Base-by-base conservation (phyloP, 2,797 vertebrate genomes). In the Manis crassicaudata region DNA sequence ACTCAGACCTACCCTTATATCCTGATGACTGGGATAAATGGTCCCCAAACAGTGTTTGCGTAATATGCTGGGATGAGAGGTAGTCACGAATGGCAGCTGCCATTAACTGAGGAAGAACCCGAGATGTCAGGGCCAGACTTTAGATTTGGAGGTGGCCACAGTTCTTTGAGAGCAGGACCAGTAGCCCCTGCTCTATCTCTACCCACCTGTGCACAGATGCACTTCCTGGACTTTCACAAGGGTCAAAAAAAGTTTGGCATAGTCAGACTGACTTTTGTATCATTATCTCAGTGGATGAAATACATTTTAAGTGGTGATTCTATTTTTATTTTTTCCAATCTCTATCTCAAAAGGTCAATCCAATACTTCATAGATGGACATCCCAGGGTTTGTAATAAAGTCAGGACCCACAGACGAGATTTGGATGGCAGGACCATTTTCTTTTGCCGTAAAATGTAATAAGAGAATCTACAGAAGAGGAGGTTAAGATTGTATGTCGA, bases 321-420 rank as follows among this genome's bases (percentile, higher is more conserved):
- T 96, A 95, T 88, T 97, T 97, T 94, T 96, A 90, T 96, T 97
- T 97, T 95, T 96, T 95, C 95, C 70, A 84, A 96, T 97, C 75
- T 83, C 63, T 86, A 90, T 46, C 96, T 97, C 20, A 1, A 97
- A 97, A 40, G 73, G 82, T 97, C 75, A 95, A 96, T 87, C 95
- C 43, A 65, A 92, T 70, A 82, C 50, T 84, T 25, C 65, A 18
- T 67, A 96, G 52, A 90, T 11, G 46, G 83, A 95, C 6, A 6
- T 67, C 77, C 1, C 0, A 14, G 70, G 3, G 54, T 79, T 13
- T 96, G n/a, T 87, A 94, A 75, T 80, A 65, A 92, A 97, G 75
- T 81, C 46, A 79, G 72, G 87, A 95, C 82, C 68, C 43, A 20
- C 67, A 84, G 94, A 96, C 81, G 60, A 85, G 93, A 95, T 93